A percentile compares a stretch with the other conserved stretches of the same genome.
These are phyloP conservation scores for Girardia tigrina DNA, from an alignment of 2,888 invertebrate genomes.

Conservation along the genomic window DNA sequence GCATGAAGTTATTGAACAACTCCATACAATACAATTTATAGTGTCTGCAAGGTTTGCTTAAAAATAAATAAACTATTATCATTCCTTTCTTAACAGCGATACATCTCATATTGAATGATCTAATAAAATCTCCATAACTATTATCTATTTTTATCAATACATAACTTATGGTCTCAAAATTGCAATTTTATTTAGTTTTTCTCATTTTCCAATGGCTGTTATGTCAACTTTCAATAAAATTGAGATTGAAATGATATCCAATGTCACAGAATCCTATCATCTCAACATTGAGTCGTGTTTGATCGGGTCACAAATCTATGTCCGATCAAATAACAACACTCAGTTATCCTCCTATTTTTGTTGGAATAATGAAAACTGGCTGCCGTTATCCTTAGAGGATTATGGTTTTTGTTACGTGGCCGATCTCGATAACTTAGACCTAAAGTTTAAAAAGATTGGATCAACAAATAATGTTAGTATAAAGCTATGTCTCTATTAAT, in stretches of 20 bases:
- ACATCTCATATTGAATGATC: too few relatives aligned
- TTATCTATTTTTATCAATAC: neutral
- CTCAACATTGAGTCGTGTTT: neutral
- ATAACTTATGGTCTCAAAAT: neutral
- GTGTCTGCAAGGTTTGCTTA: too few relatives aligned
- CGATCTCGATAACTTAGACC: neutral
- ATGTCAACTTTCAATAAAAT: neutral
- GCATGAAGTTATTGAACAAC: too few relatives aligned
- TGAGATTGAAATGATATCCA: constrained; percentile 9
- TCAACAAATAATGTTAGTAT: neutral
- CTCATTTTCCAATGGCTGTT: neutral
- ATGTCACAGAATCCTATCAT: neutral
- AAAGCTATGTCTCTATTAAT: too few relatives aligned
- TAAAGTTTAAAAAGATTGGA: neutral
- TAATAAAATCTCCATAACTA: too few relatives aligned
- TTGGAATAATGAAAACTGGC: constrained; percentile 15
- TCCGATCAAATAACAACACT: neutral
- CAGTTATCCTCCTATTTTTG: neutral
- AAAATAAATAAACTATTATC: too few relatives aligned
- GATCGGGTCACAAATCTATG: constrained; percentile 2
- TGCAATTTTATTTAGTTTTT: neutral
- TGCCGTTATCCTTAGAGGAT: neutral
- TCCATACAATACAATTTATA: too few relatives aligned
- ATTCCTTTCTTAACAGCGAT: too few relatives aligned
- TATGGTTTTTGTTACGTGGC: neutral